Conservation (phyloP, 2,888 invertebrate genomes). For the Strigamia maritima region DNA sequence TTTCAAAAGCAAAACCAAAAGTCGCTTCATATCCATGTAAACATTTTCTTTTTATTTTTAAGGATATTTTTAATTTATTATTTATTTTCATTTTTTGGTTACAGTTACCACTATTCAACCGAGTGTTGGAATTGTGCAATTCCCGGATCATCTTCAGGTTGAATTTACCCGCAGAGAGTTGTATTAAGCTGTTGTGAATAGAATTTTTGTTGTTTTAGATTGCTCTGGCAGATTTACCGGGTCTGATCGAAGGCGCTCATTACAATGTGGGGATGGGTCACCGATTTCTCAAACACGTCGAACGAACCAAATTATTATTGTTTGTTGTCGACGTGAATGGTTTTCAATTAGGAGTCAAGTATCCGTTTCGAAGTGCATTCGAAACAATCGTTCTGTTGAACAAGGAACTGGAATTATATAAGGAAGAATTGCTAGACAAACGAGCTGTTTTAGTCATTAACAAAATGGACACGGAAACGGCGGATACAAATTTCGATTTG, state of each 20-base stretch:
- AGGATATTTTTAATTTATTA: too few relatives aligned
- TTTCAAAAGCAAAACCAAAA: conserved; percentile 84
- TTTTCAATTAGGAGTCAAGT: conserved; percentile 71
- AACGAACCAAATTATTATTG: conserved; percentile 81
- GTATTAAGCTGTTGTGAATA: too few relatives aligned
- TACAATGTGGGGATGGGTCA: conserved; percentile 67
- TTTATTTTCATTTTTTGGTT: conserved; percentile 45
- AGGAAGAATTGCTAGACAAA: neutral
- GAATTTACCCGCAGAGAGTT: too few relatives aligned
- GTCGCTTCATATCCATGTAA: conserved; percentile 90
- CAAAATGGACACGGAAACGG: neutral
- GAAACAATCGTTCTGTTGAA: conserved; percentile 83
- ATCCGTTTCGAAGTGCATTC: conserved; percentile 68
- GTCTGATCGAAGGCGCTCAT: conserved; percentile 94
- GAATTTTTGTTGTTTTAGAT: too few relatives aligned
- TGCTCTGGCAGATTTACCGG: conserved; percentile 97
- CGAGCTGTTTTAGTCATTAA: neutral
- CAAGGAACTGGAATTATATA: conserved; percentile 51
- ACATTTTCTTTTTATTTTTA: too few relatives aligned
- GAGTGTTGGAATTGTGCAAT: too few relatives aligned
- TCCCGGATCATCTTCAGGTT: too few relatives aligned
- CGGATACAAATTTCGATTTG: neutral
- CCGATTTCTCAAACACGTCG: conserved; percentile 86
- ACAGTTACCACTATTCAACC: conserved; percentile 90
- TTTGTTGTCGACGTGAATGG: conserved; percentile 88